Evolutionary conservation across 2,888 invertebrate species (phyloP).

Genomic region (Chrysolina oricalcia): DNA sequence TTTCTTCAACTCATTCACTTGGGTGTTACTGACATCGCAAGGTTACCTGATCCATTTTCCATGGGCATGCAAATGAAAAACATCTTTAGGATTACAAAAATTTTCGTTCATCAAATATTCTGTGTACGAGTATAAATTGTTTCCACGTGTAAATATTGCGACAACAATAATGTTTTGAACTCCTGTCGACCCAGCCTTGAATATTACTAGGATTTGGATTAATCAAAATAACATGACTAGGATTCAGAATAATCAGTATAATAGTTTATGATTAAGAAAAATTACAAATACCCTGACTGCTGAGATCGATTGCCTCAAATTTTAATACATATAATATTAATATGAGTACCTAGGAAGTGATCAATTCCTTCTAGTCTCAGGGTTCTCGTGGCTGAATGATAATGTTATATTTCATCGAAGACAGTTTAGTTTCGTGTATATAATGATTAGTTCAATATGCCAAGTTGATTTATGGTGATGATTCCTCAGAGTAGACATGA

Average conservation of each 20-base stretch:
- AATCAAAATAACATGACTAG: too few relatives aligned
- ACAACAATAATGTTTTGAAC: background rate
- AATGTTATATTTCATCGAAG: too few relatives aligned
- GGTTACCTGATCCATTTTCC: too few relatives aligned
- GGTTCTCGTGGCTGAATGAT: too few relatives aligned
- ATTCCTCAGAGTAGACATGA: background rate
- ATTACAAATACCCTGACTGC: background rate
- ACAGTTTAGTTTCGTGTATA: too few relatives aligned
- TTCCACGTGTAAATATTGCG: background rate
- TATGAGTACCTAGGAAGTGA: background rate
- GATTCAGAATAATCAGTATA: background rate
- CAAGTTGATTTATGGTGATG: background rate
- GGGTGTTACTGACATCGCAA: too few relatives aligned
- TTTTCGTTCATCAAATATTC: background rate
- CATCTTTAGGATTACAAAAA: background rate
- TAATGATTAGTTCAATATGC: too few relatives aligned
- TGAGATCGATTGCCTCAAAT: background rate
- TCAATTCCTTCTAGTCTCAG: too few relatives aligned
- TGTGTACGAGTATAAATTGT: background rate
- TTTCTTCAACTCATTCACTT: too few relatives aligned
- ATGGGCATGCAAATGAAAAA: too few relatives aligned
- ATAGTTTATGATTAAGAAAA: background rate
- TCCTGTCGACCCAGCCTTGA: background rate
- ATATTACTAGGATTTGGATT: background rate
- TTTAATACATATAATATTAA: background rate